Evolutionary conservation across 2,113 vertebrate genomes (phyloP).

Genomic region (Carlito syrichta): DNA sequence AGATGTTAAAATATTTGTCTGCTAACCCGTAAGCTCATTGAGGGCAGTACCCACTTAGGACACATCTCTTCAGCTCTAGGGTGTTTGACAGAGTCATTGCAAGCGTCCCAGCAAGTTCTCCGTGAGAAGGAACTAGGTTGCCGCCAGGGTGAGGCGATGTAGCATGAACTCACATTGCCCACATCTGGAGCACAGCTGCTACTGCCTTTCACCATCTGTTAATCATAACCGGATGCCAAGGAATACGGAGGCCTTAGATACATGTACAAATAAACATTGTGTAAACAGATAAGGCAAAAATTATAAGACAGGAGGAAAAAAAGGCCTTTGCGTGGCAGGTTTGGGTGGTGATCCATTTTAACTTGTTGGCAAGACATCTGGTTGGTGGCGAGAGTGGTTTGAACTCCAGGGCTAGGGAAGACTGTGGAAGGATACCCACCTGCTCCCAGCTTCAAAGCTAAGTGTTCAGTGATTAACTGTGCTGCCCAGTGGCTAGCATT

Average conservation of each 20-base stretch:
- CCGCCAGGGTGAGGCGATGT: neutral
- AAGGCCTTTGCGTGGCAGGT: neutral
- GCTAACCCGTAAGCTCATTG: neutral
- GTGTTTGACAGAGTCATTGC: neutral
- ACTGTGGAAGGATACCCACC: neutral
- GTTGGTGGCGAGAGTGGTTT: neutral
- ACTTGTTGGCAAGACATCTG: neutral
- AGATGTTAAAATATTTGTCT: neutral
- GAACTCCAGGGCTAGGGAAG: neutral
- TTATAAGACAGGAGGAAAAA: neutral
- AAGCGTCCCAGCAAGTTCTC: neutral
- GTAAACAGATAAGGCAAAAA: neutral
- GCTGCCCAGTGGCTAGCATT: neutral
- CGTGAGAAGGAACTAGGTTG: neutral
- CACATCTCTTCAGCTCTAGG: neutral
- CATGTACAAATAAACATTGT: neutral
- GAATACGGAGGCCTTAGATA: neutral
- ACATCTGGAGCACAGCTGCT: neutral
- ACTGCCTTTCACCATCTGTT: neutral
- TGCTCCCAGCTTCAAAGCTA: neutral
- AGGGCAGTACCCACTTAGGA: neutral
- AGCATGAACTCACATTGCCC: neutral
- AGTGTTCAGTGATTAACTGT: neutral
- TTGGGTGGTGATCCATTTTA: neutral
- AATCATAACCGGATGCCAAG: neutral